phyloP scores from a whole-genome alignment of 2,888 invertebrate genomes.

The Tetropium fuscum region DNA sequence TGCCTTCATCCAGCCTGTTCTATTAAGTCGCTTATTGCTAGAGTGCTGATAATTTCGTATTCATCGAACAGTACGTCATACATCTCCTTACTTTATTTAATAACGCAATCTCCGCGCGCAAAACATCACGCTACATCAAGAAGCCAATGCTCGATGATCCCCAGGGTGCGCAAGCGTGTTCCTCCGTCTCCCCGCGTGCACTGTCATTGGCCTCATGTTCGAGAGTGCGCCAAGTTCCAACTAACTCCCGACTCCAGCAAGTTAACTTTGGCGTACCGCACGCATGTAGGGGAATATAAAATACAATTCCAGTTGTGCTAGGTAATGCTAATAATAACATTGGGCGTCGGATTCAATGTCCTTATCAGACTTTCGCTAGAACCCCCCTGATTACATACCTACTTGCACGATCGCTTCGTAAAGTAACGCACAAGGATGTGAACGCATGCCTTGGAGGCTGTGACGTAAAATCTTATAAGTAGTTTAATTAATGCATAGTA shows the following conservation, averaged over 20 bases:
- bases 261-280: background rate
- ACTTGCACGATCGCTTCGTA: no score
- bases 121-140: constrained; percentile 34
- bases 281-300: constrained; percentile 23
- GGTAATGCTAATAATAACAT: constrained; percentile 1
- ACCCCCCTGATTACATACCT: no score
- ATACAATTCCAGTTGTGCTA: background rate
- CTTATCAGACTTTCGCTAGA: no score
- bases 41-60: constrained; percentile 8
- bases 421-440: no score
- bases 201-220: constrained; percentile 41
- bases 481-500: no score
- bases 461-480: no score
- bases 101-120: constrained; percentile 5
- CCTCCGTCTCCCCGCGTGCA: constrained; percentile 35
- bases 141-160: constrained; percentile 51
- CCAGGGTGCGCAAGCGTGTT: constrained; percentile 45
- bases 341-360: background rate
- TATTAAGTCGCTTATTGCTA: no score
- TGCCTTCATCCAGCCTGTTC: no score
- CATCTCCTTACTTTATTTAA: constrained; percentile 11
- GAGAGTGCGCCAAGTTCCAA: constrained; percentile 21
- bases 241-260: constrained; percentile 12
- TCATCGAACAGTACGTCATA: constrained; percentile 21
- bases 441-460: no score